A percentile compares a stretch with the other conserved stretches of the same genome.
phyloP scores from a whole-genome alignment of 2,113 vertebrate species.

The Gavialis gangeticus region DNA sequence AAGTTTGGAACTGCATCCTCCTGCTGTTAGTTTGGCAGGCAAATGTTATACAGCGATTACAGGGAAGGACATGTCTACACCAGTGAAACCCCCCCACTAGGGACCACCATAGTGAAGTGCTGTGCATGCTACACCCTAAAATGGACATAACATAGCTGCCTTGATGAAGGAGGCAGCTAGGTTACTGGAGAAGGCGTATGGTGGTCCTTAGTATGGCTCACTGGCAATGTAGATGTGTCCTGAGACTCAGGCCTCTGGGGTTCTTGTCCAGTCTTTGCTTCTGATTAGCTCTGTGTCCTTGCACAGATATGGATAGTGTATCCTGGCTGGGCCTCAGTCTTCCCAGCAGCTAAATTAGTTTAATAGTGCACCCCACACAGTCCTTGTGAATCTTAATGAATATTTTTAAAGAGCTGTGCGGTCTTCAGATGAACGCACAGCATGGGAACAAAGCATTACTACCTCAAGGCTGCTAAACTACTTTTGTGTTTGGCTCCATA shows the following conservation, averaged over 20 bases:
- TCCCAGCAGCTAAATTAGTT: background rate
- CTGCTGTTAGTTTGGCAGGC: background rate
- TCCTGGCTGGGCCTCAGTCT: background rate
- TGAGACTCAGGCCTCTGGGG: background rate
- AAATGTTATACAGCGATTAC: background rate
- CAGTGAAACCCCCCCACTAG: too few species aligned
- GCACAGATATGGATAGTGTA: background rate
- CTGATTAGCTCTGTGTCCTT: background rate
- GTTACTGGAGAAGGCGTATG: too few species aligned
- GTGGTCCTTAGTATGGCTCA: too few species aligned
- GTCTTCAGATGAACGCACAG: background rate
- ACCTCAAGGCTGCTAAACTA: background rate
- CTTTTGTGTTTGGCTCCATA: background rate
- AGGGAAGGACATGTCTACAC: too few species aligned
- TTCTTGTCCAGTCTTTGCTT: background rate
- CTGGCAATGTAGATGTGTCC: background rate
- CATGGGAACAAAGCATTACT: background rate
- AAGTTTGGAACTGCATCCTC: background rate
- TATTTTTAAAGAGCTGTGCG: slow-evolving; percentile 28
- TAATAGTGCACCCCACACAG: background rate
- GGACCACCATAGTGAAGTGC: too few species aligned
- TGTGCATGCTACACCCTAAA: too few species aligned
- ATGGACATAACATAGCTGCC: too few species aligned
- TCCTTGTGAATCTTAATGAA: background rate
- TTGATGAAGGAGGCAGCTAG: too few species aligned